phyloP scores from a whole-genome alignment of 2,888 invertebrate species.

The Azorinus chamasolen region DNA sequence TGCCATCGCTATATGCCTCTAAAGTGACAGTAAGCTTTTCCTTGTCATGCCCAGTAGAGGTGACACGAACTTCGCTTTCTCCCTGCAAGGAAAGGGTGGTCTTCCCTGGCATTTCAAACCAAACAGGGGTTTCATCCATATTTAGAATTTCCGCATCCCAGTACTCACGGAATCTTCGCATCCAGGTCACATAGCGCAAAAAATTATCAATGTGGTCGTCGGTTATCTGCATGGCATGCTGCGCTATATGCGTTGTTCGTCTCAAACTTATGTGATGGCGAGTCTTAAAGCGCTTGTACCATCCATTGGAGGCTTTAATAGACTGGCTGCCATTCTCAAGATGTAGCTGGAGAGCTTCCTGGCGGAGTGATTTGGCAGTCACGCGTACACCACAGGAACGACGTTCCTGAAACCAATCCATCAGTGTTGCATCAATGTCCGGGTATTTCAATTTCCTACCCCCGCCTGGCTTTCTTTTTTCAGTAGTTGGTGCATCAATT shows the following conservation, averaged over 20 bases:
- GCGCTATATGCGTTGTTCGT: constrained; percentile 7
- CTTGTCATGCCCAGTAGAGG: constrained; percentile 10
- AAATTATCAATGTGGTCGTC: constrained; percentile 18
- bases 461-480: too few species aligned
- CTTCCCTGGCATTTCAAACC: constrained; percentile 2
- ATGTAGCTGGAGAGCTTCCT: constrained; percentile 16
- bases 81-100: not conserved
- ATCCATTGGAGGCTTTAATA: constrained; percentile 20
- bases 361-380: constrained; percentile 20
- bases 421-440: constrained; percentile 1
- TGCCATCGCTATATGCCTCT: constrained; percentile 13
- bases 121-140: constrained; percentile 32
- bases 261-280: constrained; percentile 7
- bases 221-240: constrained; percentile 5
- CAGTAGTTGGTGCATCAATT: not conserved
- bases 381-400: constrained; percentile 18
- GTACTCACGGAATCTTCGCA: not conserved
- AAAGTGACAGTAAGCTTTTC: not conserved
- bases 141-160: constrained; percentile 5
- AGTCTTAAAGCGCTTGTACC: constrained; percentile 19
- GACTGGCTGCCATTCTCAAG: constrained; percentile 9
- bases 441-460: constrained; percentile 8
- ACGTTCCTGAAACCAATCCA: constrained; percentile 20
- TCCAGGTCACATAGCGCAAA: not conserved
- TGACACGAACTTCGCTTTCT: not conserved